These are phyloP conservation scores for Onthophagus taurus DNA, from an alignment of 1,140 invertebrate genomes.

Conservation along the genomic window DNA sequence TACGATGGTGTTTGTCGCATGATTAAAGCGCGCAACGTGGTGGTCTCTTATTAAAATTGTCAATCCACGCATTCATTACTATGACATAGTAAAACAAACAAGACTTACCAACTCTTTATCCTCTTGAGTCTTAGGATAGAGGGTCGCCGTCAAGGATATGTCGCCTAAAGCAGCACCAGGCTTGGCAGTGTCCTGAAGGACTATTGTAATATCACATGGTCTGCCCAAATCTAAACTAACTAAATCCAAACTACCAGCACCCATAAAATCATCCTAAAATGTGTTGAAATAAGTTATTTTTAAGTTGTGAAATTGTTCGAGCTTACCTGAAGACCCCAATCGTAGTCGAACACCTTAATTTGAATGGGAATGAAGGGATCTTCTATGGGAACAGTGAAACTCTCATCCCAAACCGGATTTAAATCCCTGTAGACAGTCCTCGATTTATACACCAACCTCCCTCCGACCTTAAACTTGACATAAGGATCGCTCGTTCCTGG, in stretches of 20 bases:
- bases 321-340: conserved; percentile 72
- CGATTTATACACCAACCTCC: conserved; percentile 85
- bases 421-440: conserved; percentile 82
- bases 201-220: conserved; percentile 65
- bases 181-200: conserved; percentile 61
- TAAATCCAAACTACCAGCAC: conserved; percentile 75
- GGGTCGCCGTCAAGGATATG: conserved; percentile 66
- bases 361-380: conserved; percentile 83
- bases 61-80: no score
- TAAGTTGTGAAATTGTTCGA: neutral
- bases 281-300: neutral
- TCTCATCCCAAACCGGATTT: conserved; percentile 94
- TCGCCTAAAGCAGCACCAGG: conserved; percentile 66
- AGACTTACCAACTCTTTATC: conserved; percentile 84
- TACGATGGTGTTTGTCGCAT: no score
- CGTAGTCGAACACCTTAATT: conserved; percentile 95
- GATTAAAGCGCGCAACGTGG: no score
- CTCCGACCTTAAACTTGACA: conserved; percentile 91
- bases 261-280: conserved; percentile 92
- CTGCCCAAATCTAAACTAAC: conserved; percentile 75
- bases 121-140: conserved; percentile 82
- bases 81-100: neutral
- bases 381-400: conserved; percentile 87
- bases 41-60: no score
- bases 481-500: conserved; percentile 95